Evolutionary conservation across 2,113 vertebrate genomes (phyloP).

Genomic region (Polypterus bichir): DNA sequence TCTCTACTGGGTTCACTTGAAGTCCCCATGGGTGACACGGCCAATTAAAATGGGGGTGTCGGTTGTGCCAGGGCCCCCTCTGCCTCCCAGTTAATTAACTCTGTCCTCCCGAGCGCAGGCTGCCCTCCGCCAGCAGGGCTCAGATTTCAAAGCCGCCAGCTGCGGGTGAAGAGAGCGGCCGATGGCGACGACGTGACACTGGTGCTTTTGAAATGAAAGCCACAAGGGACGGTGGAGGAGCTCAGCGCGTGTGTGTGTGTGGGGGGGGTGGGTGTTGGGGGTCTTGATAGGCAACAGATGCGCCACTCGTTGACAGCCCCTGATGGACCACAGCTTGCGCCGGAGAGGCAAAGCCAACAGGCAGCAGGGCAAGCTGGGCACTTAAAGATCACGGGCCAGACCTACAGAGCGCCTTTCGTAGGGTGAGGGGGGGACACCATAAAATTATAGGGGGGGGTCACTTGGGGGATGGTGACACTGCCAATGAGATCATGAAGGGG

Average conservation of each 20-base stretch:
- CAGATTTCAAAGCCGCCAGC: conserved; percentile 80
- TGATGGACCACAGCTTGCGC: conserved; percentile 55
- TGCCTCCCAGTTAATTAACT: conserved; percentile 45
- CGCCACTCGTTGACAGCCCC: conserved; percentile 57
- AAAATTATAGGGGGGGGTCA: conserved; percentile 3
- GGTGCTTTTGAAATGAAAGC: conserved; percentile 67
- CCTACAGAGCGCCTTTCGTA: conserved; percentile 4
- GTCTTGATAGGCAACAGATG: conserved; percentile 74
- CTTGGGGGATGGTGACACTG: conserved; percentile 1
- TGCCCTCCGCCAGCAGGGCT: conserved; percentile 47
- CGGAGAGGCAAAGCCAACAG: too few relatives aligned
- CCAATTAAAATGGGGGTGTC: conserved; percentile 14
- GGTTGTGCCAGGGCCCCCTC: conserved; percentile 12
- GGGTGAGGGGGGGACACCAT: conserved; percentile 3
- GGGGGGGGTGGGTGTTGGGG: conserved; percentile 22
- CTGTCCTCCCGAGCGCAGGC: conserved; percentile 33
- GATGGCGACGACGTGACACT: conserved; percentile 43
- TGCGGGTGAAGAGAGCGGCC: conserved; percentile 43
- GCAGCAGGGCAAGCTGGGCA: too few relatives aligned
- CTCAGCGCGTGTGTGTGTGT: conserved; percentile 31
- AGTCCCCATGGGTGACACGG: conserved; percentile 13
- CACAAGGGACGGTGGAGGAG: conserved; percentile 42
- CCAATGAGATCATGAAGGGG: not conserved
- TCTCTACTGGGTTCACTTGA: conserved; percentile 11
- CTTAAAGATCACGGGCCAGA: not conserved